These are phyloP conservation scores for Tachina fera DNA, from an alignment of 2,888 invertebrate genomes.

Conservation along the genomic window DNA sequence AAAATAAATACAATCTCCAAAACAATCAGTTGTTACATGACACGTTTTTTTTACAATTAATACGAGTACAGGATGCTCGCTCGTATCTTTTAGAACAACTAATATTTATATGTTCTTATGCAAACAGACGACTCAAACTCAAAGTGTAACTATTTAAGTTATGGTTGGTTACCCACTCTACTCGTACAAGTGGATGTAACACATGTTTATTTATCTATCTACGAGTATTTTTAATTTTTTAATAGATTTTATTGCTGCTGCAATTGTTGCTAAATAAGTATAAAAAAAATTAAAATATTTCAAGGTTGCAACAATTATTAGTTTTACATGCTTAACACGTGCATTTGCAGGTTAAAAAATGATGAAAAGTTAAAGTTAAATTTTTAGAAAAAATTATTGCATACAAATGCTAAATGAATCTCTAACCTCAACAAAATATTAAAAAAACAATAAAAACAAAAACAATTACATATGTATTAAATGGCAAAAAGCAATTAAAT, in stretches of 20 bases:
- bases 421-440: conserved; percentile 17
- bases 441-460: neutral
- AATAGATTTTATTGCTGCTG: neutral
- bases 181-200: conserved; percentile 14
- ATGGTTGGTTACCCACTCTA: conserved; percentile 19
- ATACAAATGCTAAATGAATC: conserved; percentile 31
- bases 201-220: conserved; percentile 3
- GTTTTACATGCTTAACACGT: conserved; percentile 64
- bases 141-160: conserved; percentile 19
- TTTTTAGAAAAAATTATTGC: conserved; percentile 23
- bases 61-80: neutral
- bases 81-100: conserved; percentile 23
- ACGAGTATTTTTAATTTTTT: conserved; percentile 1
- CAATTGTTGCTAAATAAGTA: conserved; percentile 7
- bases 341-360: conserved; percentile 58
- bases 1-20: neutral
- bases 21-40: conserved; percentile 59
- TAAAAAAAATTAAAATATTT: conserved; percentile 46
- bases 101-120: conserved; percentile 20
- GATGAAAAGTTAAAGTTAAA: conserved; percentile 56
- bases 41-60: conserved; percentile 47
- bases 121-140: neutral
- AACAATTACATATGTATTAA: conserved; percentile 33
- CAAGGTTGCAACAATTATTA: conserved; percentile 70
- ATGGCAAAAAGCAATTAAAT: conserved; percentile 65